Evolutionary conservation across 2,797 vertebrate genomes (phyloP), one percentile per base, ranked within the genome.

Genomic region (Emydoidea blandingii): DNA sequence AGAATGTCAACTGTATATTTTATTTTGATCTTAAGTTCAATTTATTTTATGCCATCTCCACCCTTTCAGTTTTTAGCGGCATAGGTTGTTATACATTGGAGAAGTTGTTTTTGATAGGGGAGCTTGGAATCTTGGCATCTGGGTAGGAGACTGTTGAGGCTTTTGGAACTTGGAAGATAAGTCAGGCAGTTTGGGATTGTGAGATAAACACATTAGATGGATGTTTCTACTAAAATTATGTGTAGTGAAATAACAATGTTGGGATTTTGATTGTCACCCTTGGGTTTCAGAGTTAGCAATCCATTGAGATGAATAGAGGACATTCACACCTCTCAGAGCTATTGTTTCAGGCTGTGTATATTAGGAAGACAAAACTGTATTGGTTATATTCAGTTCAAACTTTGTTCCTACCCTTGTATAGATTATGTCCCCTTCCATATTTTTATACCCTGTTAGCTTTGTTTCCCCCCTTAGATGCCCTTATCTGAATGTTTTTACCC

Each of bases 241-340:
- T 86, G 65, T 72, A 86, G 92, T 84, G 54, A 84, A 95, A 89
- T 93, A 96, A 95, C 95, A 91, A 72, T 80, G 86, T 91, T 97
- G 95, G 95, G 95, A 97, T 97, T 97, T 97, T 92, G 62, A 79
- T 82, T 95, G 88, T 91, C 92, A 84, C 88, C 95, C 49, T 74
- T 65, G 41, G 34, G 72, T 87, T 92, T 88, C 79, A 80, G 85
- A 84, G 84, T 81, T 65, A 87, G 81, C 78, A 81, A 2, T 15
- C 87, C 92, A 86, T 78, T 52, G 72, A 92, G 91, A 59, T 82
- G 79, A 88, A 52, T 74, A 95, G 16, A 74, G 84, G 91, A 95
- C 49, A 52, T 91, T 96, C 88, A 82, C 21, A 2, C 87, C 88
- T 47, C 88, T 85, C 23, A 8, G 87, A 52, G 52, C 52, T 52